Percentiles rank a stretch among this genome's conserved stretches.
These are phyloP conservation scores for Melanerpes aurifrons DNA, from an alignment of 2,113 vertebrate genomes.

Conservation along the genomic window DNA sequence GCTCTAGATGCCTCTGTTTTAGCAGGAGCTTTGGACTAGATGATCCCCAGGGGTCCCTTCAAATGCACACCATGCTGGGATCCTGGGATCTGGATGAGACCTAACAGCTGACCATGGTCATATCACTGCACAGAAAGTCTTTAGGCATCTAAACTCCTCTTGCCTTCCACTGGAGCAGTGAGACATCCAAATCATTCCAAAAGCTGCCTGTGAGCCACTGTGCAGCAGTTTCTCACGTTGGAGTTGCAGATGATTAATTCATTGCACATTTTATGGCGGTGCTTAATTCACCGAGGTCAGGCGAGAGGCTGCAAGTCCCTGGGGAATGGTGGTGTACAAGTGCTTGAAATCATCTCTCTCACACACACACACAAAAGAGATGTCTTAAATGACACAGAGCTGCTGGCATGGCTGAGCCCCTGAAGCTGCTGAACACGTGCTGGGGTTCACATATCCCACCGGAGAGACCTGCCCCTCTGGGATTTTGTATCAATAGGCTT, in stretches of 20 bases:
- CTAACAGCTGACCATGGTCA: neutral
- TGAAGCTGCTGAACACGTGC: constrained; percentile 61
- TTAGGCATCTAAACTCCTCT: neutral
- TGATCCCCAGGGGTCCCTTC: too few species aligned
- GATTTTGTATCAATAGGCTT: constrained; percentile 70
- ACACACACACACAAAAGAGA: too few species aligned
- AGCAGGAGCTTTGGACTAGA: too few species aligned
- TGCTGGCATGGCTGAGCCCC: constrained; percentile 15
- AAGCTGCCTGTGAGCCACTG: neutral
- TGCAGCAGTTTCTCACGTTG: neutral
- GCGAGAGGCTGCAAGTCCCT: neutral
- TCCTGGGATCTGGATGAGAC: neutral
- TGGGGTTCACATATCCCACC: constrained; percentile 62
- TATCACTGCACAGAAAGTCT: neutral
- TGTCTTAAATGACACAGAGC: neutral
- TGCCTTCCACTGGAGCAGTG: neutral
- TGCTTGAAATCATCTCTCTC: neutral
- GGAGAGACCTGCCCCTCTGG: constrained; percentile 55
- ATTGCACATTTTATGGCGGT: constrained; percentile 15
- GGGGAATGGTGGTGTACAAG: neutral
- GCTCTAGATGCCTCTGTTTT: too few species aligned
- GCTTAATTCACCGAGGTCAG: constrained; percentile 18
- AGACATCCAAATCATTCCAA: neutral
- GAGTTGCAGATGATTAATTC: constrained; percentile 38
- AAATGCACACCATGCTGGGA: too few species aligned